These are phyloP conservation scores for Drosophila lini DNA, from an alignment of 1,140 invertebrate genomes.

Conservation along the genomic window DNA sequence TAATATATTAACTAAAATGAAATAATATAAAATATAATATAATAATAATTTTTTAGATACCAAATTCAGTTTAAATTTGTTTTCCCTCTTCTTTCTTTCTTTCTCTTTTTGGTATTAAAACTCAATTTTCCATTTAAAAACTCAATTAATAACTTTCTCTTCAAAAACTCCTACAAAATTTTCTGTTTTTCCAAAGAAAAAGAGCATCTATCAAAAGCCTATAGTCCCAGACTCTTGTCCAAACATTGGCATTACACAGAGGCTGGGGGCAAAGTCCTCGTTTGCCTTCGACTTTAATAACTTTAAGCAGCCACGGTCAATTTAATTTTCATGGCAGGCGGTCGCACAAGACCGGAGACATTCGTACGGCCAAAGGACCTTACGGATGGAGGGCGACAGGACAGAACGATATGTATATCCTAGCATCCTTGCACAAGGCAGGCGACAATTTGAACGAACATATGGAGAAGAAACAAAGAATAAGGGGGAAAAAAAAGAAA, in stretches of 20 bases:
- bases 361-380: conserved; percentile 45
- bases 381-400: conserved; percentile 12
- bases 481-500: conserved; percentile 4
- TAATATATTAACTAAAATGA: too few species aligned
- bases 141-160: too few species aligned
- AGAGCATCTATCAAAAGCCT: conserved; percentile 8
- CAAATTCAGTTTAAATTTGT: too few species aligned
- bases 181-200: neutral
- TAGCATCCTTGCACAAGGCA: conserved; percentile 49
- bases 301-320: conserved; percentile 83
- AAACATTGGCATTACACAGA: conserved; percentile 20
- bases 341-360: conserved; percentile 15
- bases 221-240: conserved; percentile 7
- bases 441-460: conserved; percentile 77
- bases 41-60: too few species aligned
- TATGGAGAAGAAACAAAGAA: conserved; percentile 57
- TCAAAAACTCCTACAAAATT: too few species aligned
- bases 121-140: too few species aligned
- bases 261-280: neutral
- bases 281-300: conserved; percentile 70
- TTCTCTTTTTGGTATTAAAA: too few species aligned
- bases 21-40: too few species aligned
- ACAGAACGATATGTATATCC: conserved; percentile 45
- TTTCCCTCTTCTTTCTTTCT: too few species aligned
- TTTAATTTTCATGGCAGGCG: conserved; percentile 80